Conservation (phyloP, 2,113 vertebrate species). For the Ia io region DNA sequence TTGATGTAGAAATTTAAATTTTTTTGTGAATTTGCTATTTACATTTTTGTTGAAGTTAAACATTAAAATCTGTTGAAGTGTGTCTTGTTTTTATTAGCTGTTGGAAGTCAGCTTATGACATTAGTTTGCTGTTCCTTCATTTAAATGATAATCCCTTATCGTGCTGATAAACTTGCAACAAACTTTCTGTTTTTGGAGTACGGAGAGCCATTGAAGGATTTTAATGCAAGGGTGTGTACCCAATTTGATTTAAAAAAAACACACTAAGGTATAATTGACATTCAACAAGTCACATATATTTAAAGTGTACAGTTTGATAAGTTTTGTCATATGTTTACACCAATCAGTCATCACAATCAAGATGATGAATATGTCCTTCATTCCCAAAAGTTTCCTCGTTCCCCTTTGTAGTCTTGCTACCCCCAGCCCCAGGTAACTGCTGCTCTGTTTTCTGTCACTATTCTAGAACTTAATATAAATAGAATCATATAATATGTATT, state of each 20-base stretch:
- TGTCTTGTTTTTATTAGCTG: not conserved
- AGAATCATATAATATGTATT: not conserved
- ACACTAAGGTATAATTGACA: not conserved
- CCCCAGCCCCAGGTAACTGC: not conserved
- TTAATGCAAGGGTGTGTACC: not conserved
- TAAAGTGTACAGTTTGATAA: not conserved
- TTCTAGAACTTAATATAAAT: not conserved
- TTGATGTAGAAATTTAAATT: constrained; percentile 37
- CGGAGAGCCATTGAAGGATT: not conserved
- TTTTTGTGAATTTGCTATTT: constrained; percentile 32
- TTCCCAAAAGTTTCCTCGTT: not conserved
- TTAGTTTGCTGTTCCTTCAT: constrained; percentile 23
- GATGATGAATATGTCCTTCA: not conserved
- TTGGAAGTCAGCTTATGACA: not conserved
- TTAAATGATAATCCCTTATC: constrained; percentile 15
- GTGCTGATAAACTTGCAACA: not conserved
- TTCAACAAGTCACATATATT: not conserved
- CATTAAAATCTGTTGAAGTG: not conserved
- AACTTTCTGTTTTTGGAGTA: not conserved
- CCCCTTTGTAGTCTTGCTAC: not conserved
- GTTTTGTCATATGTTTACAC: not conserved
- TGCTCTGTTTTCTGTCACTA: not conserved
- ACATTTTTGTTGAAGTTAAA: constrained; percentile 47
- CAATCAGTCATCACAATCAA: not conserved
- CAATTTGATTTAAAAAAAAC: not conserved